phyloP scores from a whole-genome alignment of 2,888 invertebrate genomes.

The Erebia ligea region DNA sequence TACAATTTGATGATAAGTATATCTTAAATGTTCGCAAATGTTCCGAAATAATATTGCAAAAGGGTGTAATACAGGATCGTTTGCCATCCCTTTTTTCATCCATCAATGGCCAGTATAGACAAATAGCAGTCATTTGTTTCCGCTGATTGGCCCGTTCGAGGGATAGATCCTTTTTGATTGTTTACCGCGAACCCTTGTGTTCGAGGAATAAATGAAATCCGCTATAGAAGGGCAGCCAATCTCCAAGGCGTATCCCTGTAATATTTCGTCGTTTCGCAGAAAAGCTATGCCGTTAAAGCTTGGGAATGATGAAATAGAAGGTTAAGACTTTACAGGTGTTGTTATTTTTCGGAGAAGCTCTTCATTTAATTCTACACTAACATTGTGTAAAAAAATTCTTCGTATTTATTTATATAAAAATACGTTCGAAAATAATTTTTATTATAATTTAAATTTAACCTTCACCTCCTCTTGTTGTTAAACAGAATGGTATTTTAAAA shows the following conservation, averaged over 20 bases:
- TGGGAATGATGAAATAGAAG: neutral
- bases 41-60: too few species aligned
- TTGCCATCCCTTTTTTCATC: constrained; percentile 18
- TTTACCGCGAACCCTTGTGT: constrained; percentile 72
- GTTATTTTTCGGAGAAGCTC: neutral
- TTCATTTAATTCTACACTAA: too few species aligned
- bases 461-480: too few species aligned
- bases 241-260: constrained; percentile 48
- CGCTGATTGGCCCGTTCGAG: constrained; percentile 72
- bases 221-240: constrained; percentile 65
- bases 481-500: too few species aligned
- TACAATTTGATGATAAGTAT: too few species aligned
- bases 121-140: constrained; percentile 71
- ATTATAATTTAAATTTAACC: too few species aligned
- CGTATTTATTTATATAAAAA: too few species aligned
- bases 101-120: constrained; percentile 44
- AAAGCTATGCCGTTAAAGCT: constrained; percentile 8
- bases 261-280: constrained; percentile 40
- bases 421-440: too few species aligned
- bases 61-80: neutral
- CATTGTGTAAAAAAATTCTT: too few species aligned
- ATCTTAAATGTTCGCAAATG: too few species aligned
- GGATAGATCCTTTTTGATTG: constrained; percentile 74
- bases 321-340: too few species aligned
- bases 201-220: constrained; percentile 63